Percentiles rank a stretch among this genome's conserved stretches.
Conservation (phyloP, 1,140 invertebrate genomes). For the Micrasema longulum region DNA sequence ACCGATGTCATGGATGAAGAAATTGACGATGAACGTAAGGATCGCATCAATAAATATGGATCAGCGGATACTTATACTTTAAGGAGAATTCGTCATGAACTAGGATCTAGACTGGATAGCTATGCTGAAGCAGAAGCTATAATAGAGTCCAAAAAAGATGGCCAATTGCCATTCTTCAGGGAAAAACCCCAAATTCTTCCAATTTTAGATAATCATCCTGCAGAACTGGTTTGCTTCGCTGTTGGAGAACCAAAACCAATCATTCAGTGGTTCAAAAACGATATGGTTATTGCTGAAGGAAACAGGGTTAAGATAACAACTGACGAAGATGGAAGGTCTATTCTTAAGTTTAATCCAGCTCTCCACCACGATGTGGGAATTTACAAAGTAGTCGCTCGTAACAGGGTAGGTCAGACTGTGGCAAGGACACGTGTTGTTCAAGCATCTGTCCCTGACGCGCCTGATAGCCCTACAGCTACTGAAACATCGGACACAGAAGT, state of each 20-base stretch:
- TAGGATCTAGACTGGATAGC: slow-evolving; percentile 82
- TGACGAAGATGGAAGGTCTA: slow-evolving; percentile 82
- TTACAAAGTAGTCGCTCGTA: slow-evolving; percentile 95
- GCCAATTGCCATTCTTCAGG: slow-evolving; percentile 83
- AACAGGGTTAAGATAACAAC: slow-evolving; percentile 81
- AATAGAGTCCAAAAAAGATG: slow-evolving; percentile 82
- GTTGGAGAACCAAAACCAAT: slow-evolving; percentile 90
- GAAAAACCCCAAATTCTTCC: slow-evolving; percentile 84
- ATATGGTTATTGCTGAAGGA: slow-evolving; percentile 84
- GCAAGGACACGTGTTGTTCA: slow-evolving; percentile 79
- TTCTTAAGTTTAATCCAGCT: slow-evolving; percentile 80
- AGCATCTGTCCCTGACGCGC: slow-evolving; percentile 81
- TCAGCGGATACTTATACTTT: slow-evolving; percentile 76
- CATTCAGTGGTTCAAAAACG: slow-evolving; percentile 97
- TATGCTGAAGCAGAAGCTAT: slow-evolving; percentile 88
- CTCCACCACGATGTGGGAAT: slow-evolving; percentile 87
- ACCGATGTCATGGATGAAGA: slow-evolving; percentile 97
- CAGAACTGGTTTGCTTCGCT: slow-evolving; percentile 85
- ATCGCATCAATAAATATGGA: slow-evolving; percentile 83
- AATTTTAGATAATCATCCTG: slow-evolving; percentile 82
- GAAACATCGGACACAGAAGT: slow-evolving; percentile 89
- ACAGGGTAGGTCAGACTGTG: slow-evolving; percentile 83
- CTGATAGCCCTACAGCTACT: slow-evolving; percentile 87
- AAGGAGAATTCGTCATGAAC: slow-evolving; percentile 82
- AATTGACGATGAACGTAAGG: slow-evolving; percentile 89